Evolutionary conservation across 2,113 vertebrate species (phyloP).

Genomic region (Dipodomys merriami): DNA sequence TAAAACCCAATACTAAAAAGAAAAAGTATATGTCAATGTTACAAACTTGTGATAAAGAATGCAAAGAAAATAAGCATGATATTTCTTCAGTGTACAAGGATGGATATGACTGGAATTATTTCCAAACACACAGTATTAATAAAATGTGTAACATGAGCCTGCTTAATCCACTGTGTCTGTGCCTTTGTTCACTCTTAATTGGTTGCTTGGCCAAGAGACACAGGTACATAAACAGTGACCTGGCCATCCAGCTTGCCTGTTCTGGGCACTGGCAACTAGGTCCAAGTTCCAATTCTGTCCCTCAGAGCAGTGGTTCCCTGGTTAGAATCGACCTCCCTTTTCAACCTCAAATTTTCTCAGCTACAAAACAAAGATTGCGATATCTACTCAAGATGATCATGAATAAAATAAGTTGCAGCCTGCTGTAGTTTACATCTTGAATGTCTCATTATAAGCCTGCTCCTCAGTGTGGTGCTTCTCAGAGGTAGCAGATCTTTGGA

Average conservation of each 20-base stretch:
- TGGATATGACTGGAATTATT: not conserved
- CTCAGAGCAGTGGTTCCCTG: not conserved
- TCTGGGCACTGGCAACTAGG: not conserved
- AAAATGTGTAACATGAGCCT: not conserved
- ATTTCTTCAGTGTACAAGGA: not conserved
- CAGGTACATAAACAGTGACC: not conserved
- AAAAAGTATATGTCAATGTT: not conserved
- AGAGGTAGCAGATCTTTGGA: not conserved
- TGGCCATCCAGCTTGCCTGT: not conserved
- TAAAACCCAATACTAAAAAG: not conserved
- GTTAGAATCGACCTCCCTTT: not conserved
- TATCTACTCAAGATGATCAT: too few relatives aligned
- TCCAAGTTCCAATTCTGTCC: not conserved
- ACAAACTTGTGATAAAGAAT: not conserved
- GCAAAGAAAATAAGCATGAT: not conserved
- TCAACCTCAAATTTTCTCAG: not conserved
- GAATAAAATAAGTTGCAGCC: not conserved
- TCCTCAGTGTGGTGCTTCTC: not conserved
- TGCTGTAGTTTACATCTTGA: not conserved
- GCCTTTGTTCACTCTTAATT: not conserved
- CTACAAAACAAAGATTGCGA: not conserved
- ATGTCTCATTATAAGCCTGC: not conserved
- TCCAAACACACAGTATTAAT: not conserved
- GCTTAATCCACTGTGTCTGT: too few relatives aligned
- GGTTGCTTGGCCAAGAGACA: not conserved